Conservation (phyloP, 2,113 vertebrate genomes). For the Benitochromis conjunctus region DNA sequence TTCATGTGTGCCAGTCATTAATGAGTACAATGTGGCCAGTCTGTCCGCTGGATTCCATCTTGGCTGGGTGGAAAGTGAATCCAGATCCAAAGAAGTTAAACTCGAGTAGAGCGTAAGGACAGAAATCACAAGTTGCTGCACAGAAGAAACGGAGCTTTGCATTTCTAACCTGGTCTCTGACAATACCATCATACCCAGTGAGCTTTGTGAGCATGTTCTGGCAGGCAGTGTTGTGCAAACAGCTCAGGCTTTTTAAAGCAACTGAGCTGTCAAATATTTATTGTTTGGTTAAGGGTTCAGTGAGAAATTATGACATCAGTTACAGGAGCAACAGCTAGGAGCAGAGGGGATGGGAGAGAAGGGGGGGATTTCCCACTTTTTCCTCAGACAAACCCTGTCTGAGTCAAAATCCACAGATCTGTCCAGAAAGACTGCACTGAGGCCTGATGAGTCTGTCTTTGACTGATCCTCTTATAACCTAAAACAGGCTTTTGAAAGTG, state of each 20-base stretch:
- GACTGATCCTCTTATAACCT: conserved; percentile 10
- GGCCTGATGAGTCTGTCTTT: not conserved
- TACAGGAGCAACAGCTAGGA: not conserved
- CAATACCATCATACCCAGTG: not conserved
- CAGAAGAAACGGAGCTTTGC: not conserved
- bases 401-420: not conserved
- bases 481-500: not conserved
- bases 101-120: not conserved
- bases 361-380: conserved; percentile 58
- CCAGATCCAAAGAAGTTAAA: not conserved
- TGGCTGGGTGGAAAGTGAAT: not conserved
- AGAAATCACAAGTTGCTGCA: not conserved
- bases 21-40: conserved; percentile 41
- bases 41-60: conserved; percentile 6
- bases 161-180: not conserved
- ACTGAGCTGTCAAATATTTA: conserved; percentile 65
- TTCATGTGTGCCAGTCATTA: conserved; percentile 54
- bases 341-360: not conserved
- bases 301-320: conserved; percentile 51
- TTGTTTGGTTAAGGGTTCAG: conserved; percentile 62
- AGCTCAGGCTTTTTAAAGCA: conserved; percentile 44
- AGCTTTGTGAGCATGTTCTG: conserved; percentile 30
- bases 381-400: conserved; percentile 21
- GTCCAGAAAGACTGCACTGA: not conserved
- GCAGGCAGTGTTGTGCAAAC: conserved; percentile 60